These are phyloP conservation scores for Lutjanus campechanus DNA, from an alignment of 2,797 vertebrate species.

Conservation along the genomic window DNA sequence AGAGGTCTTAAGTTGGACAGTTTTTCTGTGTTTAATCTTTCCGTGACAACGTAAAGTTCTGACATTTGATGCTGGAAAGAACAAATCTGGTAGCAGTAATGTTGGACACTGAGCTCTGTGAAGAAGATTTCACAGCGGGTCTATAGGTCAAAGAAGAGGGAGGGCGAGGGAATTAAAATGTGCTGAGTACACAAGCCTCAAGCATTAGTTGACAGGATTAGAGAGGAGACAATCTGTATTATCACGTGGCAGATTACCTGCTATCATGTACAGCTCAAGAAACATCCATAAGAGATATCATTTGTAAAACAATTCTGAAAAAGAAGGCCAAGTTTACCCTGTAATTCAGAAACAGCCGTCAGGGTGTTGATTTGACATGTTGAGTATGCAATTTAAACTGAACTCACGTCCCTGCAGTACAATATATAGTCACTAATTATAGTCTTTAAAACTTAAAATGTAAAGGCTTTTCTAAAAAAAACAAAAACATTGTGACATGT, in stretches of 20 bases:
- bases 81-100: conserved; percentile 8
- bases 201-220: conserved; percentile 84
- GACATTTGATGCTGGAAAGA: conserved; percentile 7
- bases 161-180: conserved; percentile 75
- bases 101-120: not conserved
- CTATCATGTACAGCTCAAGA: conserved; percentile 9
- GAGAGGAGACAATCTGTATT: conserved; percentile 53
- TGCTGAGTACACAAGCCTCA: conserved; percentile 78
- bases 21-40: not conserved
- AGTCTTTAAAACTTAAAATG: not conserved
- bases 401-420: not conserved
- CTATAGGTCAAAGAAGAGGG: conserved; percentile 74
- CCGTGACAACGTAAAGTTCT: not conserved
- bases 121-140: conserved; percentile 58
- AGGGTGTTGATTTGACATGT: not conserved
- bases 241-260: conserved; percentile 60
- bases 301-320: not conserved
- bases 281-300: not conserved
- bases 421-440: not conserved
- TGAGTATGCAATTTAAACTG: not conserved
- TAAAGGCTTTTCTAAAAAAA: not conserved
- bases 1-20: conserved; percentile 2
- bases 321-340: not conserved
- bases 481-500: not conserved
- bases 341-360: conserved; percentile 2